Base-by-base conservation (phyloP, 2,888 invertebrate species). In the Lasioglossum figueresi region DNA sequence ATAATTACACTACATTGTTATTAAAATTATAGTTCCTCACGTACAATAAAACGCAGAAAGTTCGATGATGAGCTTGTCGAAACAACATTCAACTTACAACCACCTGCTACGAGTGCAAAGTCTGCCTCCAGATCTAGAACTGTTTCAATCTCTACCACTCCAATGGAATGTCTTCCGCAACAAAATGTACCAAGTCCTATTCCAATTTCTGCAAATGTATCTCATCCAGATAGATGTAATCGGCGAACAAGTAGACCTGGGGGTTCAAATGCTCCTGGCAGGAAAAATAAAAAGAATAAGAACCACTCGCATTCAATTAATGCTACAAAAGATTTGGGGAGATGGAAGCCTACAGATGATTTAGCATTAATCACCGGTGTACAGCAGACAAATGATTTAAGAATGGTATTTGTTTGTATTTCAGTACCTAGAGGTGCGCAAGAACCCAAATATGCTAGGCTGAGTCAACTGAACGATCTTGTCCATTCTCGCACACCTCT, bases 261-360 rank as follows among this genome's bases (percentile, higher is more conserved):
- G 31, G 94, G 94, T 12, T 93, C 94, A 4, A 93, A 92, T 59
- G 92, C 93, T n/a, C 91, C 93, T 19, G 94, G 94, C 1, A 92
- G 95, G 52, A 95, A 95, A 81, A 95, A 92, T 80, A 95, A 95
- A 76, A 95, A 94, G 77, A 97, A 96, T 87, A 97, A 97, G 89
- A 96, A 96, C 73, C 97, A 97, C 87, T 95, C 97, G 14, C 97
- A 96, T 93, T 97, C 97, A 78, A 95, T 97, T 2, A 94, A 95
- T 89, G 96, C 97, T 8, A 97, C 97, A 3, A 97, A 98, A 95
- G 98, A 98, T 95, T 95, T 98, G 72, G 99, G 99, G 0, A 96
- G 99, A 79, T 99, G 99, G 99, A 99, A 99, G 94, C 99, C 99
- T 1, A 98, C 98, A 37, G 99, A 99, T 96, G 99, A 99, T 96